A percentile compares a stretch with the other conserved stretches of the same genome.
These are phyloP conservation scores for Cheilosia scutellata DNA, from an alignment of 2,888 invertebrate species.

Conservation along the genomic window DNA sequence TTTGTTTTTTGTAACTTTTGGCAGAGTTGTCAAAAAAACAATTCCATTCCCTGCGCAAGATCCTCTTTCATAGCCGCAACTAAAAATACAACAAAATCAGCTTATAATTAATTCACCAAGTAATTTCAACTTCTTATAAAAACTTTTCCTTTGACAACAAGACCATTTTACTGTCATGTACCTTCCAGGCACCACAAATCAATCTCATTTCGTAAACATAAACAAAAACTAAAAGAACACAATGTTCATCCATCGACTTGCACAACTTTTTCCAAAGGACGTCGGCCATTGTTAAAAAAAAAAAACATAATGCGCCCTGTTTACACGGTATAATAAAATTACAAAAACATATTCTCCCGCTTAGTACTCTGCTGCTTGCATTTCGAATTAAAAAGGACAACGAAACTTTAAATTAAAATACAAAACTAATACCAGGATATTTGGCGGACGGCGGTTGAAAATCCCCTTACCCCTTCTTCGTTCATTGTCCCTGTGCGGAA, in stretches of 20 bases:
- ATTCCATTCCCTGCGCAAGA: too few relatives aligned
- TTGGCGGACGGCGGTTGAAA: not conserved
- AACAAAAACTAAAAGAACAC: conserved; percentile 16
- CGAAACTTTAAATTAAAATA: conserved; percentile 2
- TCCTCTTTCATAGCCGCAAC: too few relatives aligned
- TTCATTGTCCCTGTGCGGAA: conserved; percentile 12
- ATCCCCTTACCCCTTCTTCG: not conserved
- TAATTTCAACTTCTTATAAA: not conserved
- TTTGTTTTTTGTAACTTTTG: too few relatives aligned
- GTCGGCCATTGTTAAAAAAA: not conserved
- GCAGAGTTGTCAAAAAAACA: too few relatives aligned
- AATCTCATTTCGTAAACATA: conserved; percentile 23
- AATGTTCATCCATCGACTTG: conserved; percentile 32
- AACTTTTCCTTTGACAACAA: not conserved
- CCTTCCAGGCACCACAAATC: conserved; percentile 25
- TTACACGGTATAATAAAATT: conserved; percentile 25
- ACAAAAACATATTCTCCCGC: conserved; percentile 7
- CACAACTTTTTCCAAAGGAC: conserved; percentile 40
- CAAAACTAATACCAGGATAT: conserved; percentile 27
- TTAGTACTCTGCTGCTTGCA: conserved; percentile 31
- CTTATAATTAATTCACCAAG: not conserved
- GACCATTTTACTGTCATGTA: not conserved
- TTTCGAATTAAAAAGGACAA: conserved; percentile 27
- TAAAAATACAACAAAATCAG: not conserved
- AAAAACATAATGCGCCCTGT: not conserved